A percentile compares a stretch with the other conserved stretches of the same genome.
phyloP scores from a whole-genome alignment of 2,113 vertebrate species.

The Pavo muticus region DNA sequence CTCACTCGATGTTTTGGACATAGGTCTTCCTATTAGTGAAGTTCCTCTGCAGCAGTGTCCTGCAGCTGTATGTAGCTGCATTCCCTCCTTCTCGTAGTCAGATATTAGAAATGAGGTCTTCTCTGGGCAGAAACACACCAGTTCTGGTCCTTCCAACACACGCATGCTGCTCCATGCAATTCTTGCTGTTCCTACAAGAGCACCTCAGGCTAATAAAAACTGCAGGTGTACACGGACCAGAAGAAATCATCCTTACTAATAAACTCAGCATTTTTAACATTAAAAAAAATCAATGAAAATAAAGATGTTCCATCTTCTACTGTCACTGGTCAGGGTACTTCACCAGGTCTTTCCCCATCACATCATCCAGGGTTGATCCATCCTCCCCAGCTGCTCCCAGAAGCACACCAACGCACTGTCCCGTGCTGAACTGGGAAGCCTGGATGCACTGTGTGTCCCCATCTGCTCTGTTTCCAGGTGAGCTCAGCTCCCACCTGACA shows the following conservation, averaged over 20 bases:
- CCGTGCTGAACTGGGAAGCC: not conserved
- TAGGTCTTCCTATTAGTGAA: not conserved
- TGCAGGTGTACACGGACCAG: not conserved
- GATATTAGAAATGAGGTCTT: not conserved
- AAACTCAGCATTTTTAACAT: not conserved
- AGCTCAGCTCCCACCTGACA: slow-evolving; percentile 30
- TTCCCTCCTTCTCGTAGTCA: not conserved
- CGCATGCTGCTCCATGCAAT: not conserved
- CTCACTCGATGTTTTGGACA: not conserved
- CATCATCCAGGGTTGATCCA: not conserved
- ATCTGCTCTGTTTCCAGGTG: not conserved
- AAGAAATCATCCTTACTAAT: not conserved
- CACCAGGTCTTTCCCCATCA: not conserved
- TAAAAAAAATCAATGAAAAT: not conserved
- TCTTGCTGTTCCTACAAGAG: fast-evolving
- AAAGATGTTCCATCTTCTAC: not conserved
- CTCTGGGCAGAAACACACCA: not conserved
- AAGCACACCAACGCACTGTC: not conserved
- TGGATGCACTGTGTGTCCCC: not conserved
- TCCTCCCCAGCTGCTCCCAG: not conserved
- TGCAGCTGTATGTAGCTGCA: not conserved
- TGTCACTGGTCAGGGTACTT: not conserved
- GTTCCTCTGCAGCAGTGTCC: not conserved
- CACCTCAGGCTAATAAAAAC: not conserved
- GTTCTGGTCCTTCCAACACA: not conserved